phyloP scores from a whole-genome alignment of 1,140 invertebrate species.

The Cylas formicarius region DNA sequence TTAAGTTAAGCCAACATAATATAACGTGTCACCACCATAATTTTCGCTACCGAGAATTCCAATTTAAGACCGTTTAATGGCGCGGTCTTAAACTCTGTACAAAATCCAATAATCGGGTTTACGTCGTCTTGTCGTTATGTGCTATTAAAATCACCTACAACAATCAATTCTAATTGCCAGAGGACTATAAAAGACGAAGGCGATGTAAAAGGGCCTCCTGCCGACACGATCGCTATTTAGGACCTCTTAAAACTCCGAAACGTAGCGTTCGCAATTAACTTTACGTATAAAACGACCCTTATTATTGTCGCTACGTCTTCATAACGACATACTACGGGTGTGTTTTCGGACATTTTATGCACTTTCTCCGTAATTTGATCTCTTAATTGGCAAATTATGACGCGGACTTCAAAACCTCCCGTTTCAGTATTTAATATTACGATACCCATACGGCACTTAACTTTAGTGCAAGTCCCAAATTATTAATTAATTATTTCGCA shows the following conservation, averaged over 20 bases:
- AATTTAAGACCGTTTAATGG: conserved; percentile 16
- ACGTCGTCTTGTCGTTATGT: conserved; percentile 33
- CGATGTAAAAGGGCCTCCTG: conserved; percentile 36
- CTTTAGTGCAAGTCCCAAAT: no score
- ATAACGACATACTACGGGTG: conserved; percentile 27
- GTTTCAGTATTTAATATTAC: no score
- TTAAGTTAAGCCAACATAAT: no score
- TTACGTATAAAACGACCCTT: conserved; percentile 31
- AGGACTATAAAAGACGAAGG: conserved; percentile 36
- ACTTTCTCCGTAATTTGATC: no score
- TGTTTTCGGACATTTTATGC: conserved; percentile 18
- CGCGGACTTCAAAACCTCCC: no score
- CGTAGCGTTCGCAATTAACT: conserved; percentile 34
- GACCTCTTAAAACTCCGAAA: conserved; percentile 35
- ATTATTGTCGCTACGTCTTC: conserved; percentile 33
- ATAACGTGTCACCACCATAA: no score
- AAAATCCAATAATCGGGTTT: conserved; percentile 37
- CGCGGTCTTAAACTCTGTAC: conserved; percentile 31
- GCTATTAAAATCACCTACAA: conserved; percentile 40
- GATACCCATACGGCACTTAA: no score
- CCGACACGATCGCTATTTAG: conserved; percentile 35
- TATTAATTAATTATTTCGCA: no score
- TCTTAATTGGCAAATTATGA: no score
- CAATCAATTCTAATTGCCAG: conserved; percentile 43
- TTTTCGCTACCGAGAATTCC: no score